Conservation (phyloP, 2,888 invertebrate genomes). For the Drosophila mercatorum region DNA sequence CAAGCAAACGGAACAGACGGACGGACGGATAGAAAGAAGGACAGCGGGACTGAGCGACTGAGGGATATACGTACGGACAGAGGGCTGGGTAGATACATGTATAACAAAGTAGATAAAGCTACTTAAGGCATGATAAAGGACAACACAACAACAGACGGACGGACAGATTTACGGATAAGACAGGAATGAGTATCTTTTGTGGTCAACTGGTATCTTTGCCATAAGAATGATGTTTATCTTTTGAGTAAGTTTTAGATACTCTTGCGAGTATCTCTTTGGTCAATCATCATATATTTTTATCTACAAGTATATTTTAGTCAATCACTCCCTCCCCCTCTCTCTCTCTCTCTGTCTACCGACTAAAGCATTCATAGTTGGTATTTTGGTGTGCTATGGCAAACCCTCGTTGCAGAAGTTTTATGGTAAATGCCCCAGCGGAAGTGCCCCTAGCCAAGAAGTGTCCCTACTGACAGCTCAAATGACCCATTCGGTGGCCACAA, state of each 20-base stretch:
- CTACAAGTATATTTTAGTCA: slow-evolving; percentile 1
- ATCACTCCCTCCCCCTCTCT: background rate
- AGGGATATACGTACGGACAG: too few relatives aligned
- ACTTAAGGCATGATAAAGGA: too few relatives aligned
- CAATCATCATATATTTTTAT: background rate
- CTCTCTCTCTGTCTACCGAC: background rate
- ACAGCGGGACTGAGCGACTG: too few relatives aligned
- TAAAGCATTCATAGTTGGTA: slow-evolving; percentile 3
- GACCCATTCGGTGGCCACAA: slow-evolving; percentile 59
- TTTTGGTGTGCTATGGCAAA: slow-evolving; percentile 1
- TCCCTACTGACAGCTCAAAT: slow-evolving; percentile 60
- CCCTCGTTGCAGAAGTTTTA: slow-evolving; percentile 23
- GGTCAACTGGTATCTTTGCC: background rate
- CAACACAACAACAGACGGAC: too few relatives aligned
- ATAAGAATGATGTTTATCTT: background rate
- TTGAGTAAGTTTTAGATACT: background rate
- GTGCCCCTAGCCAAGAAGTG: slow-evolving; percentile 45
- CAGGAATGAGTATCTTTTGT: background rate
- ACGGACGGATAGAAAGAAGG: too few relatives aligned
- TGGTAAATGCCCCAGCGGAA: slow-evolving; percentile 43
- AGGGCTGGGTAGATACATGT: too few relatives aligned
- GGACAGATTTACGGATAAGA: too few relatives aligned
- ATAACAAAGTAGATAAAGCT: too few relatives aligned
- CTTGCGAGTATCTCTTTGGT: background rate
- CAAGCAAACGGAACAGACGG: too few relatives aligned